A percentile compares a stretch with the other conserved stretches of the same genome.
phyloP scores from a whole-genome alignment of 2,113 vertebrate species.

The Chaetorhynchus papuensis region DNA sequence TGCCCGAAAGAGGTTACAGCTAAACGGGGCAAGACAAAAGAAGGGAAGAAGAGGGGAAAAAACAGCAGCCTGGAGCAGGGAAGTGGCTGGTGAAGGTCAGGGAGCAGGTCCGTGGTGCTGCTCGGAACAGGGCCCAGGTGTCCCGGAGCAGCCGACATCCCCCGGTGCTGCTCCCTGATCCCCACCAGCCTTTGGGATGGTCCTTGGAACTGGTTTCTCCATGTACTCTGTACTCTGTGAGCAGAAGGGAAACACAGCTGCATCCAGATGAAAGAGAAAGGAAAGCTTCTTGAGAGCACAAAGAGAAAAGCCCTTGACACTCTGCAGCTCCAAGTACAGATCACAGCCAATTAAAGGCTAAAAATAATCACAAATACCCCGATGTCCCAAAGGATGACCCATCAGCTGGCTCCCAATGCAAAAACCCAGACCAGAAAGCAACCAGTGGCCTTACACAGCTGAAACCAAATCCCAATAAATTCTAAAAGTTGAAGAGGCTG shows the following conservation, averaged over 20 bases:
- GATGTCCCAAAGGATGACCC: not conserved
- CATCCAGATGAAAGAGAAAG: conserved; percentile 9
- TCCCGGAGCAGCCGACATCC: not conserved
- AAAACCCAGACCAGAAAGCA: not conserved
- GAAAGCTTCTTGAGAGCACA: conserved; percentile 8
- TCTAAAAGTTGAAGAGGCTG: not conserved
- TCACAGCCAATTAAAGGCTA: conserved; percentile 43
- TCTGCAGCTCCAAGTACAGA: not conserved
- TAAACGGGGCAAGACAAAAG: not conserved
- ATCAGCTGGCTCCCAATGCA: not conserved
- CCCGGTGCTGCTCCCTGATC: not conserved
- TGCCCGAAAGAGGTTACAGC: not conserved
- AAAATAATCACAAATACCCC: conserved; percentile 27
- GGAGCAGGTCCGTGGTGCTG: fast-evolving
- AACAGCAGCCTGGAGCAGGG: not conserved
- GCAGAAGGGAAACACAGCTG: not conserved
- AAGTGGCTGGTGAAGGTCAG: not conserved
- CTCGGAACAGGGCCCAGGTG: not conserved
- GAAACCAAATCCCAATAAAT: not conserved
- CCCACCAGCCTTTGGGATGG: not conserved
- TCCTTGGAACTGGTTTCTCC: not conserved
- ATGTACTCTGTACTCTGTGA: fast-evolving
- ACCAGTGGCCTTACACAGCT: not conserved
- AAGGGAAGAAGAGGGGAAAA: not conserved
- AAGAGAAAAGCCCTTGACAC: conserved; percentile 7